phyloP scores from a whole-genome alignment of 2,797 vertebrate species.

The Crocodylus rhombifer region DNA sequence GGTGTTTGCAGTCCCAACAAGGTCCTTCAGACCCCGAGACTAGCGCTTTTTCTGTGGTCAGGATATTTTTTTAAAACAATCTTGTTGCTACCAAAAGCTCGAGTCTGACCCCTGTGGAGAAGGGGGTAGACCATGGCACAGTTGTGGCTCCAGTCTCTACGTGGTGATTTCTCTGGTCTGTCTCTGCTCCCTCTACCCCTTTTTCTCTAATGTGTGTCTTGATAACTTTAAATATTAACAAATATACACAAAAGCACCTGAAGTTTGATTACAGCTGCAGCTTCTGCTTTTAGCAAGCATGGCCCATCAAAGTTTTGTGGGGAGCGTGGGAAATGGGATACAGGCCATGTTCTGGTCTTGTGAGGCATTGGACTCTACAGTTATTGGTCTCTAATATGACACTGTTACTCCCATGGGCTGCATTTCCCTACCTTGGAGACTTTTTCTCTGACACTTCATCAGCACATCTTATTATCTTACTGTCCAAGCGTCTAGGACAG shows the following conservation, averaged over 20 bases:
- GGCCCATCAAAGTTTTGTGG: neutral
- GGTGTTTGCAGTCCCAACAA: neutral
- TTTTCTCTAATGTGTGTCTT: neutral
- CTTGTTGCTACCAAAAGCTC: no score
- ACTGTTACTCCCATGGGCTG: neutral
- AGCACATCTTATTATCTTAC: rapidly evolving
- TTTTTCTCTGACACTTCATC: rapidly evolving
- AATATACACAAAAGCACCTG: neutral
- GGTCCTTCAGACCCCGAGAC: neutral
- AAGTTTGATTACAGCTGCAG: neutral
- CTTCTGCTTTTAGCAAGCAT: neutral
- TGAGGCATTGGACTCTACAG: neutral
- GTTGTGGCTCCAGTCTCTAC: neutral
- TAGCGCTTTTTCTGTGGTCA: rapidly evolving
- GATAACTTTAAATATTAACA: neutral
- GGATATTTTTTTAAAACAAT: neutral
- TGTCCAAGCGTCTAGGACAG: neutral
- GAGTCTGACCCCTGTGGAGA: rapidly evolving
- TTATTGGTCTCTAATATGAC: neutral
- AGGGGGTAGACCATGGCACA: rapidly evolving
- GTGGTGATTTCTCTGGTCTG: neutral
- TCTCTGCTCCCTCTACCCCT: neutral
- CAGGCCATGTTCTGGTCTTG: rapidly evolving
- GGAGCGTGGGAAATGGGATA: neutral
- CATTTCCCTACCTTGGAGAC: rapidly evolving